These are phyloP conservation scores for Tribolium madens DNA, from an alignment of 1,140 invertebrate genomes.

Conservation along the genomic window DNA sequence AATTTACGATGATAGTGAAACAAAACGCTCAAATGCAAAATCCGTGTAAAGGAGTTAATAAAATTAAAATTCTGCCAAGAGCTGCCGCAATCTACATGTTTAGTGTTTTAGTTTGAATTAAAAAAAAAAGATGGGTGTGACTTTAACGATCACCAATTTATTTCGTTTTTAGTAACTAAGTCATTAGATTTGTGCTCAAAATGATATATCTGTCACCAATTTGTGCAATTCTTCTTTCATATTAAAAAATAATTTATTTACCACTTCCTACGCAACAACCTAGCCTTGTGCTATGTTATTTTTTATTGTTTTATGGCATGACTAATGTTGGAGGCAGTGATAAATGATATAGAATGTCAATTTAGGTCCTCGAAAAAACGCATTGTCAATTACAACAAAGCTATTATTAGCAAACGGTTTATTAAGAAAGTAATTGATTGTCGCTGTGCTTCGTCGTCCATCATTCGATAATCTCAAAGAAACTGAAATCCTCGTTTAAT, in stretches of 20 bases:
- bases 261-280: too few relatives aligned
- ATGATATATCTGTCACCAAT: too few relatives aligned
- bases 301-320: too few relatives aligned
- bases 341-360: neutral
- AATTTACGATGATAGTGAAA: neutral
- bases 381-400: conserved; percentile 16
- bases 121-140: neutral
- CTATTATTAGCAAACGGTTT: conserved; percentile 10
- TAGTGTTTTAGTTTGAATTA: neutral
- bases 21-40: neutral
- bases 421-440: conserved; percentile 5
- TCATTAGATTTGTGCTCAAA: too few relatives aligned
- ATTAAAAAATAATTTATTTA: too few relatives aligned
- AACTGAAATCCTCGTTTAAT: neutral
- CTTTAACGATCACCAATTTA: too few relatives aligned
- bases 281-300: too few relatives aligned
- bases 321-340: neutral
- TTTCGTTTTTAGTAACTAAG: too few relatives aligned
- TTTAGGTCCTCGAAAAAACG: neutral
- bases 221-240: too few relatives aligned
- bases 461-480: conserved; percentile 7
- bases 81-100: neutral
- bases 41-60: neutral
- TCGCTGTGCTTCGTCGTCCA: neutral
- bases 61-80: neutral